Evolutionary conservation across 2,888 invertebrate species (phyloP).

Genomic region (Temnothorax unifasciatus): DNA sequence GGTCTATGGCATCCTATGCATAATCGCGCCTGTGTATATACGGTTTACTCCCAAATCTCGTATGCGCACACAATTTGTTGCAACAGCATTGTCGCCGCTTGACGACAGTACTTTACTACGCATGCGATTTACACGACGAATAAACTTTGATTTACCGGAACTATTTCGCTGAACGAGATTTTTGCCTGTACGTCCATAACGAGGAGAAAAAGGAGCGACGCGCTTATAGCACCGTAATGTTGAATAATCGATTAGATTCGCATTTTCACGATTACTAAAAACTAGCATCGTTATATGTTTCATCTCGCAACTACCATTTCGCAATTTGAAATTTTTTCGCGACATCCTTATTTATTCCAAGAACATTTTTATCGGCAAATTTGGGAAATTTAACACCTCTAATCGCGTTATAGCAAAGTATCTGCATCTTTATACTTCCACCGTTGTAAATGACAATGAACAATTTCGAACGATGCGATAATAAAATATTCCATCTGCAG

Average conservation of each 20-base stretch:
- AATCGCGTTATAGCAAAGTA: not conserved
- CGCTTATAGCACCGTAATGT: not conserved
- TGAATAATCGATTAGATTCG: constrained; percentile 14
- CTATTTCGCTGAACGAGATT: constrained; percentile 29
- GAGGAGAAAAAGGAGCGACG: not conserved
- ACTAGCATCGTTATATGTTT: constrained; percentile 2
- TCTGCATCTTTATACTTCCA: not conserved
- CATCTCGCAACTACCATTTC: not conserved
- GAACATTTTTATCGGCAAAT: not conserved
- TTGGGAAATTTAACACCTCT: not conserved
- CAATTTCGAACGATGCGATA: not conserved
- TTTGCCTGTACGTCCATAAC: constrained; percentile 1
- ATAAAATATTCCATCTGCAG: constrained; percentile 1
- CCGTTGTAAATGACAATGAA: not conserved
- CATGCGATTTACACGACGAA: constrained; percentile 44
- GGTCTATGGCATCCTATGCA: constrained; percentile 31
- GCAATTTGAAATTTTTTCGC: not conserved
- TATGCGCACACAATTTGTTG: constrained; percentile 46
- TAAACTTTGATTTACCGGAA: constrained; percentile 51
- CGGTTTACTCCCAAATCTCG: constrained; percentile 7
- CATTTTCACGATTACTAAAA: constrained; percentile 18
- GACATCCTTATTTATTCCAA: not conserved
- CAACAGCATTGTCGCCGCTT: constrained; percentile 42
- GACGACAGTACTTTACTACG: constrained; percentile 44
- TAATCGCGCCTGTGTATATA: constrained; percentile 32